phyloP scores from a whole-genome alignment of 2,888 invertebrate species.

The Tetragonula carbonaria region DNA sequence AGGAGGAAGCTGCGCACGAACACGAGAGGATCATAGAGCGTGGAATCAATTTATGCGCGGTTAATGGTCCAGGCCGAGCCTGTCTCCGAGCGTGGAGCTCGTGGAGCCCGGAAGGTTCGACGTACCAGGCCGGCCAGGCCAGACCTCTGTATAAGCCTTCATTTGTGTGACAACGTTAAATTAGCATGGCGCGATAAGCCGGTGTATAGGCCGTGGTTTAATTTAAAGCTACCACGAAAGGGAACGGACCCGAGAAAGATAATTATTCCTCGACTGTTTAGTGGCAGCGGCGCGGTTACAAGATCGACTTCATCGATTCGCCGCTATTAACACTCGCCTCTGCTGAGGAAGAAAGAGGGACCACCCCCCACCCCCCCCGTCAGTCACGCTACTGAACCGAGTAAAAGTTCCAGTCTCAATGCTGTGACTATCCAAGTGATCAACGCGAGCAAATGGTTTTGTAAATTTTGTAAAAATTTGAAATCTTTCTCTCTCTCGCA shows the following conservation, averaged over 20 bases:
- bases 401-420: too few species aligned
- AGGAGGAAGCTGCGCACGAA: slow-evolving; percentile 42
- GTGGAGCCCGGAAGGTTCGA: slow-evolving; percentile 50
- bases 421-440: too few species aligned
- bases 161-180: slow-evolving; percentile 61
- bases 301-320: slow-evolving; percentile 54
- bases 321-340: slow-evolving; percentile 42
- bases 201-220: slow-evolving; percentile 49
- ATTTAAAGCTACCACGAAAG: slow-evolving; percentile 54
- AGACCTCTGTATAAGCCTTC: slow-evolving; percentile 44
- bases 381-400: neutral
- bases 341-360: neutral
- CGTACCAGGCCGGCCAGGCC: neutral
- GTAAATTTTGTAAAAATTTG: too few species aligned
- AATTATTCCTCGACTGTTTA: slow-evolving; percentile 56
- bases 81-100: slow-evolving; percentile 38
- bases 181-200: slow-evolving; percentile 63
- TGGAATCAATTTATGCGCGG: slow-evolving; percentile 62
- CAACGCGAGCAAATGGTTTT: too few species aligned
- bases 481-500: too few species aligned
- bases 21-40: slow-evolving; percentile 49
- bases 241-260: slow-evolving; percentile 21
- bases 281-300: slow-evolving; percentile 37
- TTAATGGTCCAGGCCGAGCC: slow-evolving; percentile 54
- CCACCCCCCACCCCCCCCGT: neutral